Conservation (phyloP, 2,113 vertebrate genomes). For the Grammomys dolichurus region DNA sequence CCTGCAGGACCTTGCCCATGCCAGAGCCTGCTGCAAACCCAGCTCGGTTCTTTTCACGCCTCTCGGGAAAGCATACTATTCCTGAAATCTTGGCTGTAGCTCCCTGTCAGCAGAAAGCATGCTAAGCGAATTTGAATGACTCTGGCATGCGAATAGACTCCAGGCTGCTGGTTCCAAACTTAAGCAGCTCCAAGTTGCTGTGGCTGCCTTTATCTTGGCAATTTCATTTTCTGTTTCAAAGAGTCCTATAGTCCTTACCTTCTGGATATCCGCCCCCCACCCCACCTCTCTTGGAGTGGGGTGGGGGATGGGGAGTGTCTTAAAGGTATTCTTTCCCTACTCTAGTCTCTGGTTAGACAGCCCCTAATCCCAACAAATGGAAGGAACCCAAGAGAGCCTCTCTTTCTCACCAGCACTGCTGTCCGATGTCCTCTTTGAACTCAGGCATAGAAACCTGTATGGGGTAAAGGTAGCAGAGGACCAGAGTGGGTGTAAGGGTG, state of each 20-base stretch:
- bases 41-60: conserved; percentile 62
- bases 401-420: neutral
- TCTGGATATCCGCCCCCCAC: neutral
- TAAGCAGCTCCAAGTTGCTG: conserved; percentile 63
- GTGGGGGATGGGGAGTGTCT: neutral
- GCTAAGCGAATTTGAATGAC: conserved; percentile 70
- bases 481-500: neutral
- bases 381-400: neutral
- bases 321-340: neutral
- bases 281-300: too few relatives aligned
- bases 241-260: conserved; percentile 39
- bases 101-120: conserved; percentile 60
- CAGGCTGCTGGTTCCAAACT: conserved; percentile 68
- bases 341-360: neutral
- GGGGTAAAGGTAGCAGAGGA: neutral
- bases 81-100: conserved; percentile 71
- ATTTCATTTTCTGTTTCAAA: conserved; percentile 63
- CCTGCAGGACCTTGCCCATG: rapidly evolving
- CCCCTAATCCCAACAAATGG: neutral
- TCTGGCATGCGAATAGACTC: conserved; percentile 67
- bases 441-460: neutral
- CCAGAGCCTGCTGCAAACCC: conserved; percentile 4
- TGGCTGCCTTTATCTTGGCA: conserved; percentile 79
- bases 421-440: neutral
- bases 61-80: conserved; percentile 66